Percentiles rank a stretch among this genome's conserved stretches.
These are phyloP conservation scores for Lycopodina hypogea DNA, from an alignment of 37 sponge, comb jelly and placozoan genomes.

Conservation along the genomic window DNA sequence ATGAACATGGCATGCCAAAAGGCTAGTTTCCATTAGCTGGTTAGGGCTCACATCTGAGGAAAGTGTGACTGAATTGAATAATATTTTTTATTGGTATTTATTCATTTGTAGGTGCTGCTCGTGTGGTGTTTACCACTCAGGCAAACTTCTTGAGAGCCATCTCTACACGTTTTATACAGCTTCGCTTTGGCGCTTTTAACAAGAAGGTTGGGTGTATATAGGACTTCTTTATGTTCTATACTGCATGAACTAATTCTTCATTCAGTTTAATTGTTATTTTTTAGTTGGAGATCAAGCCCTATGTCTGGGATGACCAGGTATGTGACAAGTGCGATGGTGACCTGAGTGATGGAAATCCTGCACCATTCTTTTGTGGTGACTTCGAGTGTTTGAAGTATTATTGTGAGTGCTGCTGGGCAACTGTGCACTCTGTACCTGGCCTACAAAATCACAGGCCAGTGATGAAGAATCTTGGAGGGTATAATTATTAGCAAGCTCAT, in stretches of 20 bases:
- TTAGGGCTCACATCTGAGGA: too few species aligned
- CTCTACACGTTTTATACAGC: conserved; percentile 88
- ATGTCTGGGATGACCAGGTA: conserved; percentile 91
- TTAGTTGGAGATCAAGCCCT: conserved; percentile 95
- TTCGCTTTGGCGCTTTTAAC: conserved; percentile 79
- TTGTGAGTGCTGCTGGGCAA: conserved; percentile 98
- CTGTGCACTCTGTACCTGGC: conserved; percentile 84
- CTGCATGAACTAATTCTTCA: background rate
- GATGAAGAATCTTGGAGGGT: conserved; percentile 69
- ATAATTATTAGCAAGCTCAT: background rate
- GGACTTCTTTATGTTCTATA: background rate
- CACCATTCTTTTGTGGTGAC: conserved; percentile 96
- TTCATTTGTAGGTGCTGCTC: conserved; percentile 76
- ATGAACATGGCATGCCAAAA: conserved; percentile 6
- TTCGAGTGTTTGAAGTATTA: conserved; percentile 92
- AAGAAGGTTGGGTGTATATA: conserved; percentile 65
- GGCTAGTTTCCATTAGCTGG: background rate
- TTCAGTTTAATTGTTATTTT: background rate
- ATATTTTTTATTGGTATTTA: too few species aligned
- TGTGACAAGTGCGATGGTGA: conserved; percentile 97
- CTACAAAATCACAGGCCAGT: conserved; percentile 88
- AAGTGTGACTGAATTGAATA: too few species aligned
- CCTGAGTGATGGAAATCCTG: conserved; percentile 81
- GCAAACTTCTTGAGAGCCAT: conserved; percentile 91
- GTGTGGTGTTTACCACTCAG: conserved; percentile 84